phyloP scores from a whole-genome alignment of 2,113 vertebrate genomes.

The Eublepharis macularius region DNA sequence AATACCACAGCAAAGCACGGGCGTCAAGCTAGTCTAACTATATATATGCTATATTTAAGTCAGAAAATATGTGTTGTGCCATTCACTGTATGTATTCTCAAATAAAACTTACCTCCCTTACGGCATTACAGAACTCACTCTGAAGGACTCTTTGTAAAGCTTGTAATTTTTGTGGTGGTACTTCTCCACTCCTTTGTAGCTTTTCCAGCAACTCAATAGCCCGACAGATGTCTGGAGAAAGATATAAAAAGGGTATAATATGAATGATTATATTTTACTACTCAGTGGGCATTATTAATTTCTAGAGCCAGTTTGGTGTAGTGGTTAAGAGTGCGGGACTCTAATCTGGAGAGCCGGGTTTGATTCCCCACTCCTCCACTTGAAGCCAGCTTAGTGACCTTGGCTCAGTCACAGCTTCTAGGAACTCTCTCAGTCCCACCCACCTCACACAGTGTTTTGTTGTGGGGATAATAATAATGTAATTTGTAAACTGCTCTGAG shows the following conservation, averaged over 20 bases:
- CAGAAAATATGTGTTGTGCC: background rate
- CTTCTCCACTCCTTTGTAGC: constrained; percentile 94
- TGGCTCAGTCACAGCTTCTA: too few relatives aligned
- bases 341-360: too few relatives aligned
- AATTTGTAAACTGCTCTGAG: too few relatives aligned
- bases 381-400: too few relatives aligned
- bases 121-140: constrained; percentile 98
- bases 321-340: too few relatives aligned
- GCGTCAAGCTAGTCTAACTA: too few relatives aligned
- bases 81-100: background rate
- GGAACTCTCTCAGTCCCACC: too few relatives aligned
- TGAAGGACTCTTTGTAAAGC: constrained; percentile 96
- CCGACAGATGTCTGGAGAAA: constrained; percentile 89
- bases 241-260: background rate
- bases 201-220: constrained; percentile 97
- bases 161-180: constrained; percentile 96
- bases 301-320: too few relatives aligned
- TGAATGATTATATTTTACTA: background rate
- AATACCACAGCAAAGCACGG: too few relatives aligned
- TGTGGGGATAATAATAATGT: too few relatives aligned
- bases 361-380: too few relatives aligned
- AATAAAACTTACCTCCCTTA: constrained; percentile 86
- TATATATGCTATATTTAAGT: background rate
- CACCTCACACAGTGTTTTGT: too few relatives aligned
- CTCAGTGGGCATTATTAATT: background rate